phyloP scores from a whole-genome alignment of 1,140 invertebrate genomes.

The Asobara japonica region DNA sequence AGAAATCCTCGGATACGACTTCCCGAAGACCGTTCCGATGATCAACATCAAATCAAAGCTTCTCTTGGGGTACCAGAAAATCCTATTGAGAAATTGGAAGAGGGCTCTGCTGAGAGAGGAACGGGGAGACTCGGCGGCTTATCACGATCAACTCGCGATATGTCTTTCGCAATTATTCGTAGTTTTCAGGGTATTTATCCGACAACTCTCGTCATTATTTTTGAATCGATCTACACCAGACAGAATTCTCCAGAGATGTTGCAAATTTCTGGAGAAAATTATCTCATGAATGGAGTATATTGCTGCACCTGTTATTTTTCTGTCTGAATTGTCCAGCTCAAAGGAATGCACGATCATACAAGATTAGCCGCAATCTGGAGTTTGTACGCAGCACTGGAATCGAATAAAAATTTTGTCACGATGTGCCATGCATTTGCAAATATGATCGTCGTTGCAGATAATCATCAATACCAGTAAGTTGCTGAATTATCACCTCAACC shows the following conservation, averaged over 20 bases:
- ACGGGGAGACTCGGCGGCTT: slow-evolving; percentile 48
- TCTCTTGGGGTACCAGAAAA: slow-evolving; percentile 47
- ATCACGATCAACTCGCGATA: slow-evolving; percentile 63
- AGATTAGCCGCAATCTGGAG: slow-evolving; percentile 69
- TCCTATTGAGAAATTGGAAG: slow-evolving; percentile 41
- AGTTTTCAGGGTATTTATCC: slow-evolving; percentile 56
- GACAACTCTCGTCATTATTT: neutral
- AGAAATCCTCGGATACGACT: slow-evolving; percentile 54
- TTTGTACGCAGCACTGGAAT: slow-evolving; percentile 63
- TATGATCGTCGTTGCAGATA: slow-evolving; percentile 61
- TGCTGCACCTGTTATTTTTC: neutral
- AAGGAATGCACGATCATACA: slow-evolving; percentile 60
- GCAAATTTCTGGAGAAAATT: neutral
- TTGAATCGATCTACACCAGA: too few species aligned
- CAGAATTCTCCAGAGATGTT: neutral
- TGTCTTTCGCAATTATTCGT: slow-evolving; percentile 64
- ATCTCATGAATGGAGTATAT: neutral
- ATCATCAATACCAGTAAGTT: slow-evolving; percentile 39
- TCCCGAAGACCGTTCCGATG: slow-evolving; percentile 51
- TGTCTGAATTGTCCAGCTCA: slow-evolving; percentile 41
- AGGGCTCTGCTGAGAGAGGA: slow-evolving; percentile 1
- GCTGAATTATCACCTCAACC: neutral
- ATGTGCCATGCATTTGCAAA: slow-evolving; percentile 67
- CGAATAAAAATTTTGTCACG: slow-evolving; percentile 64
- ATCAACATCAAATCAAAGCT: slow-evolving; percentile 52